A percentile compares a stretch with the other conserved stretches of the same genome.
Evolutionary conservation across 2,797 vertebrate species (phyloP).

Genomic region (Phoeniculus purpureus): DNA sequence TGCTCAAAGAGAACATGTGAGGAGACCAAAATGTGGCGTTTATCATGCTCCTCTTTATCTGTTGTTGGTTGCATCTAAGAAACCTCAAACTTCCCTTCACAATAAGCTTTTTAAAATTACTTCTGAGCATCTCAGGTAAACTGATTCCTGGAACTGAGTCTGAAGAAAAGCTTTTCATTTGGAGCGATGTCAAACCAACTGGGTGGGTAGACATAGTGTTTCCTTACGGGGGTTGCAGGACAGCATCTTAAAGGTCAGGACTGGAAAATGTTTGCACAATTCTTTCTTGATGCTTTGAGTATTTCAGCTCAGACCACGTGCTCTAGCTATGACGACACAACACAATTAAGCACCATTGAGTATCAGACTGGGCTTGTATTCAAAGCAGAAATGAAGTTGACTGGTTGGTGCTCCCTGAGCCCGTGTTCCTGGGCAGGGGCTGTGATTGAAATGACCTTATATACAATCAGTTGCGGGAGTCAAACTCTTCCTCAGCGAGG

Average conservation of each 20-base stretch:
- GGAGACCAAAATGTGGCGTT: not conserved
- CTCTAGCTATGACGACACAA: not conserved
- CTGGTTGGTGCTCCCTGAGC: not conserved
- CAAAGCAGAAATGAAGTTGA: not conserved
- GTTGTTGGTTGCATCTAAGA: not conserved
- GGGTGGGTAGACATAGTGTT: fast-evolving
- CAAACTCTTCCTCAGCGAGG: not conserved
- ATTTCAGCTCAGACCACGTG: not conserved
- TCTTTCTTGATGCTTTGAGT: not conserved
- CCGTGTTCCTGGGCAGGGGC: not conserved
- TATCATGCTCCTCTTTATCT: not conserved
- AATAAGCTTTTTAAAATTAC: not conserved
- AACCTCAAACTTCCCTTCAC: not conserved
- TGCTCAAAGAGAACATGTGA: not conserved
- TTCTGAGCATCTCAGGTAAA: not conserved
- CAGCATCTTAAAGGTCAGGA: not conserved
- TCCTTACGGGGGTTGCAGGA: not conserved
- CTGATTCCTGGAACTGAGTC: not conserved
- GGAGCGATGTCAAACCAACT: not conserved
- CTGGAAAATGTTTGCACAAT: not conserved
- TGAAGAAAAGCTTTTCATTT: not conserved
- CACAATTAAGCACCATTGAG: not conserved
- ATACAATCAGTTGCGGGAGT: not conserved
- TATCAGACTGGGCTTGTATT: not conserved
- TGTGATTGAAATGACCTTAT: constrained; percentile 41